Evolutionary conservation across 2,888 invertebrate genomes (phyloP).

Genomic region (Rotaria sp.): DNA sequence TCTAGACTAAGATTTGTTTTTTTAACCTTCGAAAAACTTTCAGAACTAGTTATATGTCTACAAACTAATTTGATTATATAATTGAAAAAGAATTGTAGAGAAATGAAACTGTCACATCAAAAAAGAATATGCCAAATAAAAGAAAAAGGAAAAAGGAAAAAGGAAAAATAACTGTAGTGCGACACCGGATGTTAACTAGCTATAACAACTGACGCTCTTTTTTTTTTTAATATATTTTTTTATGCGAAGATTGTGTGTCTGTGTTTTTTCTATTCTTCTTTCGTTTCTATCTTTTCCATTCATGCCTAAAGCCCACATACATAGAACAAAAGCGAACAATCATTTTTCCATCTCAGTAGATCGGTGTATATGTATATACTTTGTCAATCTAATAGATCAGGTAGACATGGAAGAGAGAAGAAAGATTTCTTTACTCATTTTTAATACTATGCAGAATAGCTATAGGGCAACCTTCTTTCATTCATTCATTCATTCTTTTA

Average conservation of each 20-base stretch:
- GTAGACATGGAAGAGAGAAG: not conserved
- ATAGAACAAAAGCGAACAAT: not conserved
- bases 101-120: not conserved
- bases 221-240: not conserved
- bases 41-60: not conserved
- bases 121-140: not conserved
- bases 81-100: not conserved
- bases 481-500: not conserved
- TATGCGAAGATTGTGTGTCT: not conserved
- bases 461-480: conserved; percentile 10
- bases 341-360: not conserved
- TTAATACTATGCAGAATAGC: conserved; percentile 7
- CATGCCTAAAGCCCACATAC: not conserved
- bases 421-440: not conserved
- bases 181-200: not conserved
- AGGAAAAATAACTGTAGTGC: not conserved
- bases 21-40: not conserved
- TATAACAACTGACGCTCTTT: no score
- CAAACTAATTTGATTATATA: not conserved
- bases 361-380: not conserved
- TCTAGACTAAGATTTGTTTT: no score
- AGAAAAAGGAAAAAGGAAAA: not conserved
- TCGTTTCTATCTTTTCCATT: not conserved
- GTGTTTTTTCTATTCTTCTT: not conserved
- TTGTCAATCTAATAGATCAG: not conserved